Evolutionary conservation across 2,797 vertebrate genomes (phyloP).

Genomic region (Tokudaia muenninki): DNA sequence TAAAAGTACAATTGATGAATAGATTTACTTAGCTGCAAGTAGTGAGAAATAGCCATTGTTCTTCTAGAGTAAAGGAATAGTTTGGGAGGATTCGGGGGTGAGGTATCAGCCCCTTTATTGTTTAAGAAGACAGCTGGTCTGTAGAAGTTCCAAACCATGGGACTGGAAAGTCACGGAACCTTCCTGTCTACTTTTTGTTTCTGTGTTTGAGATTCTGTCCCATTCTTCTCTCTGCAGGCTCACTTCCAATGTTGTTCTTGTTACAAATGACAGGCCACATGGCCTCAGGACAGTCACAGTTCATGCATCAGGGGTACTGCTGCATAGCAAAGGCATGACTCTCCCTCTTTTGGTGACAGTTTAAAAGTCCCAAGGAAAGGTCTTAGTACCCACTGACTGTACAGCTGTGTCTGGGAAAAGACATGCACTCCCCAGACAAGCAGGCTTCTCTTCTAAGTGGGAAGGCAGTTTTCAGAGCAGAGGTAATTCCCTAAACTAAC

Average conservation of each 20-base stretch:
- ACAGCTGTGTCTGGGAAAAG: background rate
- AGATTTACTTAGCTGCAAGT: conserved; percentile 33
- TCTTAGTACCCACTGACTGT: background rate
- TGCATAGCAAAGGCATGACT: background rate
- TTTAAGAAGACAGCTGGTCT: background rate
- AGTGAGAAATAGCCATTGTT: conserved; percentile 10
- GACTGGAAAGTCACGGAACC: background rate
- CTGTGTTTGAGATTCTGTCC: background rate
- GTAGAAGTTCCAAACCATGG: background rate
- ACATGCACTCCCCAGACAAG: too few species aligned
- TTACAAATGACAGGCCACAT: background rate
- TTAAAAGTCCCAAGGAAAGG: background rate
- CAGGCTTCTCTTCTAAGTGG: background rate
- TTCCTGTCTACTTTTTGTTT: background rate
- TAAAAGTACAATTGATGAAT: background rate
- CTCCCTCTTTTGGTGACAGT: background rate
- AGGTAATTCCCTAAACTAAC: background rate
- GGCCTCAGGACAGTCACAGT: background rate
- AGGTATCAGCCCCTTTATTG: background rate
- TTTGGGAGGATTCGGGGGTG: background rate
- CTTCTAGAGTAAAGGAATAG: background rate
- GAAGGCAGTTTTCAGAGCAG: background rate
- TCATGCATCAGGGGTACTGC: background rate
- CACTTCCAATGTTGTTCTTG: background rate
- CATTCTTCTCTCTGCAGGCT: background rate